phyloP scores from a whole-genome alignment of 2,888 invertebrate species.

The Eupithecia inturbata region DNA sequence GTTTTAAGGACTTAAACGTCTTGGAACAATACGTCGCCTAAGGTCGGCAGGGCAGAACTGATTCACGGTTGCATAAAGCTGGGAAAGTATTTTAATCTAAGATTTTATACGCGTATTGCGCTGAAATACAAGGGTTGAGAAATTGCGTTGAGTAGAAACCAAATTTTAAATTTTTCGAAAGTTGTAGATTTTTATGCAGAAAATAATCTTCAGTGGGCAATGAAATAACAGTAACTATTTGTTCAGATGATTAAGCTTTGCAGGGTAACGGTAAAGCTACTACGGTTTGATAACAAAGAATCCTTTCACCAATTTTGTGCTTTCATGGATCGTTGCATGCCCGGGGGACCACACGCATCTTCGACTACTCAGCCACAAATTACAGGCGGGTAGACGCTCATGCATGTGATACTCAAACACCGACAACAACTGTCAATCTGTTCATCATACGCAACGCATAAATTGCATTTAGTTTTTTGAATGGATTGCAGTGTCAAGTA shows the following conservation, averaged over 20 bases:
- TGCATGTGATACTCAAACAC: conserved; percentile 60
- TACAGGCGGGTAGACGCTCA: conserved; percentile 48
- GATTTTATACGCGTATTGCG: not conserved
- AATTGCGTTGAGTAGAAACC: not conserved
- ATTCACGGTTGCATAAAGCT: conserved; percentile 49
- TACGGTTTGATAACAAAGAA: conserved; percentile 27
- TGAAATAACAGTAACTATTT: not conserved
- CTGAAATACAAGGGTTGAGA: not conserved
- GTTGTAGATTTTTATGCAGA: not conserved
- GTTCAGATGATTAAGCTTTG: not conserved
- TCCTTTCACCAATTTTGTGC: conserved; percentile 45
- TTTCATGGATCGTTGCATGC: conserved; percentile 46
- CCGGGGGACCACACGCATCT: conserved; percentile 56
- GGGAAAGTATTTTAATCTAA: conserved; percentile 23
- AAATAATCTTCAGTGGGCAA: not conserved
- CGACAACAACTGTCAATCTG: conserved; percentile 63
- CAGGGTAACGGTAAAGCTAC: not conserved
- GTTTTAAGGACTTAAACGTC: conserved; percentile 88
- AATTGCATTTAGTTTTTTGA: conserved; percentile 53
- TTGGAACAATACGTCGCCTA: conserved; percentile 76
- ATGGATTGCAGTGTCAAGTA: conserved; percentile 62
- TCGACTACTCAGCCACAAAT: conserved; percentile 46
- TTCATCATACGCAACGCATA: conserved; percentile 55
- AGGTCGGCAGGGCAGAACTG: conserved; percentile 58
- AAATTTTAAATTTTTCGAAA: not conserved